Base-by-base conservation (phyloP, 2,888 invertebrate genomes). In the Rotaria magnacalcarata region DNA sequence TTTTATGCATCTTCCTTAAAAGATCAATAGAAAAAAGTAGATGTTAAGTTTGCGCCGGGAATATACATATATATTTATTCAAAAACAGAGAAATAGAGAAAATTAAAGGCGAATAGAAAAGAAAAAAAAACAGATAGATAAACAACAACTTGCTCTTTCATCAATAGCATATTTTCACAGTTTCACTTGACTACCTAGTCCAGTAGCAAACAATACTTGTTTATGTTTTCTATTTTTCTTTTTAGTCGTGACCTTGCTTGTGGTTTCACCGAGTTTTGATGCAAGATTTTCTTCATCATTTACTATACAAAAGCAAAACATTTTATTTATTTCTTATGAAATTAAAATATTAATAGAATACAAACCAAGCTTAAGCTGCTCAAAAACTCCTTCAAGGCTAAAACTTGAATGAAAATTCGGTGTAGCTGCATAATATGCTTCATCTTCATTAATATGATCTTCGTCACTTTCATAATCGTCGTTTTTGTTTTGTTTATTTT, bases 381-480 rank as follows among this genome's bases (percentile, higher is more conserved):
- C 80, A 6, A 80, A 80, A 47, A 80, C 80, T n/a, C n/a, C 80
- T 47, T 80, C 80, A 14, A 80, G 47, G 14, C 80, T 80, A 47
- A 80, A 80, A 47, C 80, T 80, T 10, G 80, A 47, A 47, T 47
- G 80, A 80, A 80, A 80, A 80, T 80, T 80, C 11, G 80, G 80
- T 47, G 47, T 47, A 8, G 80, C 1, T 47, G n/a, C 80, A 80
- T 80, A 47, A 80, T 80, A 43, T 3, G 47, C 80, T 14, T 47
- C 80, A 47, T 80, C 47, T 11, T 47, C 47, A 80, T 80, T n/a
- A 10, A 47, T 24, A 19, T 43, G 2, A 47, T 80, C 80, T 11
- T 80, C 80, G n/a, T 80, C 47, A 80, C 47, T 47, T 47, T 47
- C 47, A 47, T 80, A 0, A 11, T 47, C 8, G n/a, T 11, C 3